Percentiles rank a stretch among this genome's conserved stretches.
phyloP scores from a whole-genome alignment of 2,113 vertebrate species.

The Thermophis baileyi region DNA sequence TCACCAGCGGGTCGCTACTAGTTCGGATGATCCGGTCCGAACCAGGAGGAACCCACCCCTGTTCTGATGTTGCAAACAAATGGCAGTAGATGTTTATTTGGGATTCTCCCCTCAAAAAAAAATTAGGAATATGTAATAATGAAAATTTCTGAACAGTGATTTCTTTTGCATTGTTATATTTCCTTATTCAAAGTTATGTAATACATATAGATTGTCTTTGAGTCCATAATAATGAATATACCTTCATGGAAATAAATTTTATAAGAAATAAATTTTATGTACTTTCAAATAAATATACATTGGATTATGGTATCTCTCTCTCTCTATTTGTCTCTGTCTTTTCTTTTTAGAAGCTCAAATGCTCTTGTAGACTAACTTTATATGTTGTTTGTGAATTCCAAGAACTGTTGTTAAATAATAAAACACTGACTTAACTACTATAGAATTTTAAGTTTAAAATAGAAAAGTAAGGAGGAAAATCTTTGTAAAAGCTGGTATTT shows the following conservation, averaged over 20 bases:
- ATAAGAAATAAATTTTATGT: not conserved
- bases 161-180: not conserved
- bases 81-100: not conserved
- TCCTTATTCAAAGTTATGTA: not conserved
- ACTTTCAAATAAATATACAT: not conserved
- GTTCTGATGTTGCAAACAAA: too few species aligned
- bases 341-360: not conserved
- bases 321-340: not conserved
- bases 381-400: not conserved
- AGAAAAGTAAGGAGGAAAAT: not conserved
- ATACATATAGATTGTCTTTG: not conserved
- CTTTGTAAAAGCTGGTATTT: slow-evolving; percentile 16
- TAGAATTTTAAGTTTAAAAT: not conserved
- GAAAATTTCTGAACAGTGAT: not conserved
- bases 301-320: not conserved
- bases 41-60: too few species aligned
- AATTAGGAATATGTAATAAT: not conserved
- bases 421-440: slow-evolving; percentile 10
- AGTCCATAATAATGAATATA: not conserved
- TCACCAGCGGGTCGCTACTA: too few species aligned
- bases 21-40: too few species aligned
- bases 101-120: not conserved
- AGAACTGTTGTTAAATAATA: slow-evolving; percentile 19
- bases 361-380: not conserved
- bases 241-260: not conserved